Evolutionary conservation across 2,888 invertebrate genomes (phyloP).

Genomic region (Xestia ashworthii): DNA sequence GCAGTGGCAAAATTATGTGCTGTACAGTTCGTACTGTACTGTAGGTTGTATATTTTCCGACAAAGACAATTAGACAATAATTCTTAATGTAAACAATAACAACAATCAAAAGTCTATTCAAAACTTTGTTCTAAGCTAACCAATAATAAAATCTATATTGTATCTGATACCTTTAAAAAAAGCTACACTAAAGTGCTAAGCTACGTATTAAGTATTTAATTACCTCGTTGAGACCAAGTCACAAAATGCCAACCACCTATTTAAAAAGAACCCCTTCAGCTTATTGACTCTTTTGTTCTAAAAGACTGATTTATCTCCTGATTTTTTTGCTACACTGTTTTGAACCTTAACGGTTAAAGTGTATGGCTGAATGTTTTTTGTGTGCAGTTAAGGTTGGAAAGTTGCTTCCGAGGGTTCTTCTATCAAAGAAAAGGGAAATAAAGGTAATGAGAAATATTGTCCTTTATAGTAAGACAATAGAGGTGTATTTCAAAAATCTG

Average conservation of each 20-base stretch:
- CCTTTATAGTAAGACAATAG: constrained; percentile 30
- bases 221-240: not conserved
- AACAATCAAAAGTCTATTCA: too few relatives aligned
- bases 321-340: not conserved
- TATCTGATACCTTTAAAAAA: not conserved
- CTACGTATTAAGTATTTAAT: not conserved
- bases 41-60: not conserved
- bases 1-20: not conserved
- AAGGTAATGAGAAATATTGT: constrained; percentile 45
- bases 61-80: too few relatives aligned
- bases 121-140: too few relatives aligned
- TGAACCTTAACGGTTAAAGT: not conserved
- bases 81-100: too few relatives aligned
- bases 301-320: constrained; percentile 26
- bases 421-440: constrained; percentile 33
- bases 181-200: not conserved
- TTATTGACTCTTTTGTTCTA: constrained; percentile 26
- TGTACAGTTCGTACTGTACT: not conserved
- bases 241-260: not conserved
- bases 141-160: not conserved
- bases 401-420: constrained; percentile 7
- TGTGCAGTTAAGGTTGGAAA: constrained; percentile 6
- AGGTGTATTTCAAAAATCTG: constrained; percentile 8
- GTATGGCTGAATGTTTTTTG: constrained; percentile 11
- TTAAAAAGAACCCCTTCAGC: constrained; percentile 29